Conservation (phyloP, 2,113 vertebrate species). For the Dipodomys stephensi region DNA sequence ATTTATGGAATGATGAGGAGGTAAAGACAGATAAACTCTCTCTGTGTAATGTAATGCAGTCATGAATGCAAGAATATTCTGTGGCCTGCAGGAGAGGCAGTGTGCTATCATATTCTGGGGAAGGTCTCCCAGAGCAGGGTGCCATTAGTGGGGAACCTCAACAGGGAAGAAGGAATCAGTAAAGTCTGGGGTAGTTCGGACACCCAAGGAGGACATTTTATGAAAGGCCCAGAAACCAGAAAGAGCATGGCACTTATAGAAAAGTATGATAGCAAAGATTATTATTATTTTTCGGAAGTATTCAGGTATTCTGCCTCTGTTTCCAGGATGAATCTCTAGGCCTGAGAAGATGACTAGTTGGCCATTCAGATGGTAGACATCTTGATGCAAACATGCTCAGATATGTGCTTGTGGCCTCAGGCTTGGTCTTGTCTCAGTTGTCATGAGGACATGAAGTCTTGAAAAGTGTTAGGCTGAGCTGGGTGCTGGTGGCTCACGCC, state of each 20-base stretch:
- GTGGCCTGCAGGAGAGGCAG: not conserved
- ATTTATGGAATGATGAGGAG: not conserved
- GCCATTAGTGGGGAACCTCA: not conserved
- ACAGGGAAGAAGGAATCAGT: not conserved
- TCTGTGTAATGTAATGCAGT: not conserved
- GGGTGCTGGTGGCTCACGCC: too few species aligned
- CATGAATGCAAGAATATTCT: not conserved
- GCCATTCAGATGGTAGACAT: not conserved
- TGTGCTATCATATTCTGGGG: not conserved
- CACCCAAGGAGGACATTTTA: not conserved
- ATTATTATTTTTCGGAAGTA: not conserved
- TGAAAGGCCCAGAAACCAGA: not conserved
- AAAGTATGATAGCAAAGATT: not conserved
- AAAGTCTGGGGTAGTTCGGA: not conserved
- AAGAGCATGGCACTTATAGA: not conserved
- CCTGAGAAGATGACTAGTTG: not conserved
- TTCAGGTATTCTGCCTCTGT: rapidly evolving
- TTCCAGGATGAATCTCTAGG: not conserved
- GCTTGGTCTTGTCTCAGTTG: not conserved
- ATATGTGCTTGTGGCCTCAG: not conserved
- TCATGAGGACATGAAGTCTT: not conserved
- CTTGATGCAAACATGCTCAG: not conserved
- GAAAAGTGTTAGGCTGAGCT: not conserved
- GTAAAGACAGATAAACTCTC: not conserved
- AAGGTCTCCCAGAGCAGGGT: not conserved